A percentile compares a stretch with the other conserved stretches of the same genome.
These are phyloP conservation scores for Ditylenchus weischeri DNA, from an alignment of 2,888 invertebrate species.

Conservation along the genomic window DNA sequence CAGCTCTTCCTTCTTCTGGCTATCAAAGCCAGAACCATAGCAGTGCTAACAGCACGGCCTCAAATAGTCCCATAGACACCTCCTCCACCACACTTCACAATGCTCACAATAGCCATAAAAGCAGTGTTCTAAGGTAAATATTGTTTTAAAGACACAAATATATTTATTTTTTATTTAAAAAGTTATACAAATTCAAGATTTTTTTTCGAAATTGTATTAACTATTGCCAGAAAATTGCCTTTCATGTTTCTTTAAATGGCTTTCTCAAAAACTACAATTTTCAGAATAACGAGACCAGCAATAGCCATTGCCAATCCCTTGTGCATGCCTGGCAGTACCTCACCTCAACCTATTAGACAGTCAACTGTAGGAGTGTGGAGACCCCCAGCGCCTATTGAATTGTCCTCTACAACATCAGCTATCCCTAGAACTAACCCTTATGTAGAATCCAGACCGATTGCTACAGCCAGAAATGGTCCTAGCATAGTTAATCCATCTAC, in stretches of 20 bases:
- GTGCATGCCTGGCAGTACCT: slow-evolving; percentile 2
- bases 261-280: slow-evolving; percentile 5
- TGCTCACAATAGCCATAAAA: neutral
- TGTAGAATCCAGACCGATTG: neutral
- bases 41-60: slow-evolving; percentile 32
- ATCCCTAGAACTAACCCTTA: neutral
- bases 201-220: no score
- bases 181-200: no score
- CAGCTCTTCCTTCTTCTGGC: slow-evolving; percentile 46
- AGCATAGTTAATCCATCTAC: no score
- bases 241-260: no score
- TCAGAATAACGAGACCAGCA: slow-evolving; percentile 18
- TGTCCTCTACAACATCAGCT: slow-evolving; percentile 3
- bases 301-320: slow-evolving; percentile 19
- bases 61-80: slow-evolving; percentile 32
- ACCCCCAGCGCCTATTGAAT: no score
- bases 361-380: no score
- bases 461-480: no score
- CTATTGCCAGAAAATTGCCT: no score
- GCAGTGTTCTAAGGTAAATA: no score
- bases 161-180: no score
- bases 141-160: no score
- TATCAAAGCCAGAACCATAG: slow-evolving; percentile 51
- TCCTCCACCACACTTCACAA: slow-evolving; percentile 6
- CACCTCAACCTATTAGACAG: neutral